A percentile compares a stretch with the other conserved stretches of the same genome.
phyloP scores from a whole-genome alignment of 2,888 invertebrate genomes.

The Synanthedon formicaeformis region DNA sequence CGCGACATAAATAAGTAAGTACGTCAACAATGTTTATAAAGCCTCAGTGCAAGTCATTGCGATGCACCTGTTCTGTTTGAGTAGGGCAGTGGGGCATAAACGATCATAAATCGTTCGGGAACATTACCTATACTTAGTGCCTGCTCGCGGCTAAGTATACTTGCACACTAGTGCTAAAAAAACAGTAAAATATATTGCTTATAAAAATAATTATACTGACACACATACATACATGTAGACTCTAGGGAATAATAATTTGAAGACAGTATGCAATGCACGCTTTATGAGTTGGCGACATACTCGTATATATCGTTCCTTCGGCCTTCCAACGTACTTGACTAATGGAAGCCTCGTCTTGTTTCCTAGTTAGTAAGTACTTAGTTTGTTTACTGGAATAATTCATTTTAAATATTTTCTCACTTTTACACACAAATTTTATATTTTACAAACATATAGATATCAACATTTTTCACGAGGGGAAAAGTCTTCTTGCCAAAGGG shows the following conservation, averaged over 20 bases:
- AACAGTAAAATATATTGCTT: background rate
- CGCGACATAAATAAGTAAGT: constrained; percentile 26
- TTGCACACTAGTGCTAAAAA: too few species aligned
- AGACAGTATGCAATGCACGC: constrained; percentile 29
- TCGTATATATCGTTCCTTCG: constrained; percentile 22
- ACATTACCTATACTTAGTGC: background rate
- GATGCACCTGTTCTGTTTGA: constrained; percentile 1
- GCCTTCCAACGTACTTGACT: constrained; percentile 22
- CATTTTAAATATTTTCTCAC: too few species aligned
- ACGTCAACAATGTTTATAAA: background rate
- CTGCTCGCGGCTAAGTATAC: too few species aligned
- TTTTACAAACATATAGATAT: too few species aligned
- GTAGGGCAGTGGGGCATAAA: constrained; percentile 23
- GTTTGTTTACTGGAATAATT: too few species aligned
- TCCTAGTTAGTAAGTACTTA: background rate
- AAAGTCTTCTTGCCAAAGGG: too few species aligned
- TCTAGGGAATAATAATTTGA: constrained; percentile 8
- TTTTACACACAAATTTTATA: too few species aligned
- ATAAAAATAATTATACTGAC: background rate
- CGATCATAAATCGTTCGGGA: constrained; percentile 4
- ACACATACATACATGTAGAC: constrained; percentile 3
- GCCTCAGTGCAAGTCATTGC: background rate
- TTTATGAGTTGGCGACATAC: constrained; percentile 12
- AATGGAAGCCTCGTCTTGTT: background rate
- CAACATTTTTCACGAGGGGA: too few species aligned